Conservation (phyloP, 2,113 vertebrate species). For the Lonchura striata region DNA sequence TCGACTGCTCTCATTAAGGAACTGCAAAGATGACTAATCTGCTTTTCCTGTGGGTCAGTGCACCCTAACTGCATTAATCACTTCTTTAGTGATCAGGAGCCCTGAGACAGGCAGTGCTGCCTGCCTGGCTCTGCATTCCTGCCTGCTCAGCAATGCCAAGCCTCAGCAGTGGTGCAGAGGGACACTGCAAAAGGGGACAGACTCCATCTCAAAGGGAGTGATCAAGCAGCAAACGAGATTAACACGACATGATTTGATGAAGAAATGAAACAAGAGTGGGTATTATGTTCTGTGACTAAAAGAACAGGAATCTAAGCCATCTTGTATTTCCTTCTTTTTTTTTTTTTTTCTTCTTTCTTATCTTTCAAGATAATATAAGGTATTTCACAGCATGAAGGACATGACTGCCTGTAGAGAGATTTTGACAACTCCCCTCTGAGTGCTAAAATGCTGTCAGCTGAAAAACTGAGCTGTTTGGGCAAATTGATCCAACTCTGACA, state of each 20-base stretch:
- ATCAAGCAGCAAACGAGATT: neutral
- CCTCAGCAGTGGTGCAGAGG: neutral
- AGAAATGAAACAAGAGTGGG: neutral
- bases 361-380: conserved; percentile 41
- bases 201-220: neutral
- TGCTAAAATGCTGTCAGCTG: conserved; percentile 62
- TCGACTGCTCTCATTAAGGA: conserved; percentile 11
- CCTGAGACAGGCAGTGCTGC: neutral
- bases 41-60: neutral
- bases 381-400: conserved; percentile 49
- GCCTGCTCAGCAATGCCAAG: neutral
- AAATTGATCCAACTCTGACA: conserved; percentile 65
- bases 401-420: conserved; percentile 55
- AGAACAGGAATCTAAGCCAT: conserved; percentile 10
- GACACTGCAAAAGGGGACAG: neutral
- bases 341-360: neutral
- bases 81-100: neutral
- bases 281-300: neutral
- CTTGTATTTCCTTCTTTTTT: neutral
- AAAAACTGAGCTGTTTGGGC: conserved; percentile 53
- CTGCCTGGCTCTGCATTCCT: neutral
- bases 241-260: neutral
- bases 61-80: conserved; percentile 6
- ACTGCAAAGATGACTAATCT: conserved; percentile 5
- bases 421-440: conserved; percentile 69